Evolutionary conservation across 2,113 vertebrate genomes (phyloP).

Genomic region (Ascaphus truei): DNA sequence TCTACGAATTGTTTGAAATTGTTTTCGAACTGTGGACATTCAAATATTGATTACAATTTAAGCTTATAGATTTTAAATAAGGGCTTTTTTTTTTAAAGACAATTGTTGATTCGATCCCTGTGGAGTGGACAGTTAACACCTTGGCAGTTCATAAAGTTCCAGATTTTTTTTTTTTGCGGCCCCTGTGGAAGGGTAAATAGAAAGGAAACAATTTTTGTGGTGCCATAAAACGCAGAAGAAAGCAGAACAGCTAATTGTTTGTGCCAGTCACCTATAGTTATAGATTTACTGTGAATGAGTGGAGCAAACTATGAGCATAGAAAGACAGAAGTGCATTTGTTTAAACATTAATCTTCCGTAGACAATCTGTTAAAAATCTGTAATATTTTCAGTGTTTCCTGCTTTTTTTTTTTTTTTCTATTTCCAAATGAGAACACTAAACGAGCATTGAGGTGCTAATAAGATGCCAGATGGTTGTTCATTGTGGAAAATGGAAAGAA

Average conservation of each 20-base stretch:
- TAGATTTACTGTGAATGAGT: neutral
- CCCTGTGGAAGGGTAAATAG: too few relatives aligned
- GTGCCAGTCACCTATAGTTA: neutral
- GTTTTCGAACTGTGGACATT: slow-evolving; percentile 1
- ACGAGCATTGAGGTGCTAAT: slow-evolving; percentile 83
- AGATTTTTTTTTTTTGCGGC: too few relatives aligned
- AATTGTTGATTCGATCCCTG: slow-evolving; percentile 29
- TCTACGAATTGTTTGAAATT: neutral
- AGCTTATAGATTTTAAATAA: slow-evolving; percentile 23
- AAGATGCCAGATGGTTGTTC: slow-evolving; percentile 83
- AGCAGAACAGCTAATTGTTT: neutral
- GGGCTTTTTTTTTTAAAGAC: slow-evolving; percentile 10
- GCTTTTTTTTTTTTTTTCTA: slow-evolving; percentile 59
- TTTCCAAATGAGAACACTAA: slow-evolving; percentile 66
- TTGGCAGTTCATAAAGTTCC: slow-evolving; percentile 1
- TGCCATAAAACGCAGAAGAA: neutral
- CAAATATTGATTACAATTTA: slow-evolving; percentile 27
- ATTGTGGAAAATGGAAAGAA: slow-evolving; percentile 80
- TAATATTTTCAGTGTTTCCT: slow-evolving; percentile 59
- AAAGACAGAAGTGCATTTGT: slow-evolving; percentile 7
- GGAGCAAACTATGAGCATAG: neutral
- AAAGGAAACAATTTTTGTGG: too few relatives aligned
- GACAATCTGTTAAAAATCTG: slow-evolving; percentile 39
- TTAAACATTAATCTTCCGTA: slow-evolving; percentile 39
- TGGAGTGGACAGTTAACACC: slow-evolving; percentile 22